Base-by-base conservation (phyloP, 2,113 vertebrate genomes). In the Corythornis madagascariensis region DNA sequence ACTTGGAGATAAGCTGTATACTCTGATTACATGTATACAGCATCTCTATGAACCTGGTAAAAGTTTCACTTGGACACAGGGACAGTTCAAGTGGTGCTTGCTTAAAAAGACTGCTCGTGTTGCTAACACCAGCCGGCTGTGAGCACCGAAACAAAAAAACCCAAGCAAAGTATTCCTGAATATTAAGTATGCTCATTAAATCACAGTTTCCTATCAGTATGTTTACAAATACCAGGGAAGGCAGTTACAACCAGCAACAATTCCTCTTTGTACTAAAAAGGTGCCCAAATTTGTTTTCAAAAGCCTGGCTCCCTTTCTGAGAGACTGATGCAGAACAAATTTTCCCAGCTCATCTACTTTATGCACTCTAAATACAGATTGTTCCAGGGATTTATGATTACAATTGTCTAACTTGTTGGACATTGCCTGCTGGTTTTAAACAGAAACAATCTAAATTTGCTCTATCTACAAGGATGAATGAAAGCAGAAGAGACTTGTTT, bases 391-490 rank as follows among this genome's bases (percentile, higher is more conserved):
- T 79, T 80, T 82, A 55, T 79, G 42, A 94, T 59, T 93, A 82
- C 78, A 81, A 70, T 45, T 57, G 31, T 72, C 13, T 55, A 31
- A 83, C 81, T 85, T 88, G 77, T 57, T 80, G 52, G 43, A 80
- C 48, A 57, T 60, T 75, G 57, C 63, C 66, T 94, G 67, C 48
- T 89, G 40, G 19, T 85, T 95, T 96, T 87, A 88, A 95, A 75
- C 69, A 86, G 38, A 83, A 83, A 38, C 45, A 75, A 86, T 65
- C 45, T 88, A 89, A 70, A 91, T 73, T 84, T 87, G 42, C 42
- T 82, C 16, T 81, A 83, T 26, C 72, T 67, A 76, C 24, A 76
- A 88, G 45, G 31, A 86, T 74, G 19, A 64, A 13, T 31, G 47
- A 88, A 71, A 86, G 53, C 61, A 89, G 88, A 86, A 78, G 38